A percentile compares a stretch with the other conserved stretches of the same genome.
Evolutionary conservation across 2,888 invertebrate genomes (phyloP).

Genomic region (Sinhomidia bicolor): DNA sequence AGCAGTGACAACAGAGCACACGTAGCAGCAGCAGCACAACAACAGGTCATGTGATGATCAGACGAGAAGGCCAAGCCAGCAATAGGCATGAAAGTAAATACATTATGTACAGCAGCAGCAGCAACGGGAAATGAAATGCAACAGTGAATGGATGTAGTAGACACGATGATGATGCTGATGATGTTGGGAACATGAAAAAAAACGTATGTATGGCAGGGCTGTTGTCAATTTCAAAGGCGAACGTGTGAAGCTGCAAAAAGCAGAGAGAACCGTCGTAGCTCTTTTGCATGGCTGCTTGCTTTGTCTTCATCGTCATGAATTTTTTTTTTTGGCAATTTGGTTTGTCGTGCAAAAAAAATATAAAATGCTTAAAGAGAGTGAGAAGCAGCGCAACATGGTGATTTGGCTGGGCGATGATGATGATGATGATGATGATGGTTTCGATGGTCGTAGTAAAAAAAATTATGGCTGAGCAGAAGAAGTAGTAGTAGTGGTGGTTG

Average conservation of each 20-base stretch:
- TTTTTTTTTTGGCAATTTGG: too few relatives aligned
- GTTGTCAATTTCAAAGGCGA: too few relatives aligned
- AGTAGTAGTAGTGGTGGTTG: neutral
- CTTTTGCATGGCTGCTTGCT: too few relatives aligned
- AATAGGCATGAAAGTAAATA: too few relatives aligned
- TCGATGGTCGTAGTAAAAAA: neutral
- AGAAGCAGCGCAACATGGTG: neutral
- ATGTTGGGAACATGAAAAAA: neutral
- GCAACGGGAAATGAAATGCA: slow-evolving; percentile 21
- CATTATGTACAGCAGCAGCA: too few relatives aligned
- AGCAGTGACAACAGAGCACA: too few relatives aligned
- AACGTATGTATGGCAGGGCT: neutral
- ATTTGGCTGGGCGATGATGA: neutral
- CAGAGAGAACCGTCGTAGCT: too few relatives aligned
- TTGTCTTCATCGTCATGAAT: too few relatives aligned
- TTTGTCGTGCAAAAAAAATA: too few relatives aligned
- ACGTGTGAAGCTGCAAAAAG: too few relatives aligned
- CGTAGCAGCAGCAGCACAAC: neutral
- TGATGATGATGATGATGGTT: neutral
- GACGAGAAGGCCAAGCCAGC: neutral
- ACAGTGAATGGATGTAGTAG: slow-evolving; percentile 18
- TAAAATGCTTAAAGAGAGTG: neutral
- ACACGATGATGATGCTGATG: neutral
- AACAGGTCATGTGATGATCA: neutral
- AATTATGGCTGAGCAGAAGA: neutral